Conservation (phyloP, 2,888 invertebrate genomes). For the Acrobeloides nanus region DNA sequence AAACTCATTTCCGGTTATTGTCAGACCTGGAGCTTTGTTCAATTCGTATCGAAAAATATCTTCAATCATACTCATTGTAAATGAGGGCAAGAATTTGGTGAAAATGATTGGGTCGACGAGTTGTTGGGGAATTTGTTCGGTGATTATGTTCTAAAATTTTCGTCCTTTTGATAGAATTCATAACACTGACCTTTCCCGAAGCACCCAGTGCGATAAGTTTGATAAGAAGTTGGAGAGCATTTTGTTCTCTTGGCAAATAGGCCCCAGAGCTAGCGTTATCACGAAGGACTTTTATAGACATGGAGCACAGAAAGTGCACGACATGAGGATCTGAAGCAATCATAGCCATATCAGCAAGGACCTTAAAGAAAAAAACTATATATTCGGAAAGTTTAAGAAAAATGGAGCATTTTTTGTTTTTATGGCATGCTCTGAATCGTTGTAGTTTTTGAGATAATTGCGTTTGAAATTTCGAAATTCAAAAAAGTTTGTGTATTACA, state of each 20-base stretch:
- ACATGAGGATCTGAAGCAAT: constrained; percentile 38
- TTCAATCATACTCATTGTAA: constrained; percentile 23
- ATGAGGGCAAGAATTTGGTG: constrained; percentile 28
- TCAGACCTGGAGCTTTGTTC: constrained; percentile 10
- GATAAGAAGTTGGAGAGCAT: constrained; percentile 13
- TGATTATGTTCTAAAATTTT: constrained; percentile 14
- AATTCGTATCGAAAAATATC: constrained; percentile 22
- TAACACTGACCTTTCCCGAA: constrained; percentile 12
- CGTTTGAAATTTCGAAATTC: constrained; percentile 8
- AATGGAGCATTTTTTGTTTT: no score
- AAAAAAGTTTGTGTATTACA: background rate
- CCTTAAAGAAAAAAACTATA: no score
- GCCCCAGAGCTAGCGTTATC: constrained; percentile 13
- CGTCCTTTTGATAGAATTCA: background rate
- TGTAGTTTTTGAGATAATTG: no score
- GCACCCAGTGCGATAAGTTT: constrained; percentile 22
- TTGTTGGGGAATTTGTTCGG: constrained; percentile 8
- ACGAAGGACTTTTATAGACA: constrained; percentile 21
- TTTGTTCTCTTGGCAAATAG: constrained; percentile 23
- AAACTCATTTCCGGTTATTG: no score
- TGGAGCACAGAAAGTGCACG: constrained; percentile 32
- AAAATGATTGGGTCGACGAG: constrained; percentile 22
- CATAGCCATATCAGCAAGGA: constrained; percentile 31
- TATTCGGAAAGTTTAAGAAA: no score
- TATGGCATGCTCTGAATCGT: no score